A percentile compares a stretch with the other conserved stretches of the same genome.
phyloP scores from a whole-genome alignment of 2,888 invertebrate genomes.

The Argyresthia goedartella region DNA sequence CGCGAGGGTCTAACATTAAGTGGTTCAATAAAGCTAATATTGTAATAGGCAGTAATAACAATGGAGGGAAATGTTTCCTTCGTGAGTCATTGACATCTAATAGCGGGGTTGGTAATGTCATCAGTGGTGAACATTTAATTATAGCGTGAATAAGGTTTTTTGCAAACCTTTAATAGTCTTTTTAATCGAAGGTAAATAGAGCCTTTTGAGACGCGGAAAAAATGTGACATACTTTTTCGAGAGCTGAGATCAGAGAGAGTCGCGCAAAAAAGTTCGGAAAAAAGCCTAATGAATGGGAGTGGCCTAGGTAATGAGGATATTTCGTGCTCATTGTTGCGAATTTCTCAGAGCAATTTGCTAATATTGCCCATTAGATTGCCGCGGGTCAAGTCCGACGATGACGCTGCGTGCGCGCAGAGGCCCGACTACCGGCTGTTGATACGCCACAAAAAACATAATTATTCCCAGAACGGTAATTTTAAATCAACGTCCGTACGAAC shows the following conservation, averaged over 20 bases:
- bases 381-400: slow-evolving; percentile 24
- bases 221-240: slow-evolving; percentile 51
- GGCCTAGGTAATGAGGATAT: slow-evolving; percentile 43
- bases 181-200: background rate
- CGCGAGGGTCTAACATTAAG: too few species aligned
- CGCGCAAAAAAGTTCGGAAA: slow-evolving; percentile 49
- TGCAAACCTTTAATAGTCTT: too few species aligned
- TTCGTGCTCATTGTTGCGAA: slow-evolving; percentile 62
- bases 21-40: too few species aligned
- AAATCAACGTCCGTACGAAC: slow-evolving; percentile 42
- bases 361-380: slow-evolving; percentile 57
- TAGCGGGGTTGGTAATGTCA: too few species aligned
- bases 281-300: slow-evolving; percentile 53
- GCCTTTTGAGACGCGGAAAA: slow-evolving; percentile 10
- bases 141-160: too few species aligned
- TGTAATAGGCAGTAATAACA: too few species aligned
- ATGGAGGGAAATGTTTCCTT: too few species aligned
- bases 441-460: slow-evolving; percentile 52
- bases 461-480: slow-evolving; percentile 60
- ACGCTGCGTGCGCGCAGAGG: slow-evolving; percentile 37
- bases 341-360: slow-evolving; percentile 61
- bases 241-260: slow-evolving; percentile 32
- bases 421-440: slow-evolving; percentile 39
- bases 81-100: too few species aligned
- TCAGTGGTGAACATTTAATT: too few species aligned